These are phyloP conservation scores for Phrynocephalus forsythii DNA, from an alignment of 2,797 vertebrate species.

Conservation along the genomic window DNA sequence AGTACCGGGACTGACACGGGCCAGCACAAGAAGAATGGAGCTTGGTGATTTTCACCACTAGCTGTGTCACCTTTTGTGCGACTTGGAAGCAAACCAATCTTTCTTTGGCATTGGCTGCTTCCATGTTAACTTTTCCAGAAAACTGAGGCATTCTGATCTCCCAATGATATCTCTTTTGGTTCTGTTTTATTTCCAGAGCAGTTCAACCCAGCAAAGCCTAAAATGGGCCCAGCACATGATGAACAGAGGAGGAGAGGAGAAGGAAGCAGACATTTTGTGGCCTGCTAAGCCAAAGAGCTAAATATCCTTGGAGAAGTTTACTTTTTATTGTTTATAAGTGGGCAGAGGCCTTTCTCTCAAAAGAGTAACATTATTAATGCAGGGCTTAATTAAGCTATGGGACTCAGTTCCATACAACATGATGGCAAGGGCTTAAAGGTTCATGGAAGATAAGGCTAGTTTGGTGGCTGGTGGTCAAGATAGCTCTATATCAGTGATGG, in stretches of 20 bases:
- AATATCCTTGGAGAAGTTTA: neutral
- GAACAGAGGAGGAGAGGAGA: neutral
- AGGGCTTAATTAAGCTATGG: neutral
- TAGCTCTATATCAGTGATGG: no score
- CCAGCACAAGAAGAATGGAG: neutral
- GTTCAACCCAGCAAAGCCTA: neutral
- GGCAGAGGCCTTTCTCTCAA: neutral
- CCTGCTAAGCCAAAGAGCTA: neutral
- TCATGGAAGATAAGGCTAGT: neutral
- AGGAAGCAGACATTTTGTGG: neutral
- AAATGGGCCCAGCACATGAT: neutral
- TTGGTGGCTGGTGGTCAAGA: neutral
- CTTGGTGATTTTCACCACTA: neutral
- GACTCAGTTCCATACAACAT: neutral
- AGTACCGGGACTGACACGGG: neutral
- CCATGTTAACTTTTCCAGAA: neutral
- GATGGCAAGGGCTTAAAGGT: neutral
- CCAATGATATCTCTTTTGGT: neutral
- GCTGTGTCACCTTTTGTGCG: neutral
- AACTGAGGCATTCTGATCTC: neutral
- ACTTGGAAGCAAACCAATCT: slow-evolving; percentile 1
- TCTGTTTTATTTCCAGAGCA: neutral
- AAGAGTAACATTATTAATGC: neutral
- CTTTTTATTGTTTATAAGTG: neutral
- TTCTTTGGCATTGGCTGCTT: neutral